These are phyloP conservation scores for Ageneiosus marmoratus DNA, from an alignment of 2,113 vertebrate genomes.

Conservation along the genomic window DNA sequence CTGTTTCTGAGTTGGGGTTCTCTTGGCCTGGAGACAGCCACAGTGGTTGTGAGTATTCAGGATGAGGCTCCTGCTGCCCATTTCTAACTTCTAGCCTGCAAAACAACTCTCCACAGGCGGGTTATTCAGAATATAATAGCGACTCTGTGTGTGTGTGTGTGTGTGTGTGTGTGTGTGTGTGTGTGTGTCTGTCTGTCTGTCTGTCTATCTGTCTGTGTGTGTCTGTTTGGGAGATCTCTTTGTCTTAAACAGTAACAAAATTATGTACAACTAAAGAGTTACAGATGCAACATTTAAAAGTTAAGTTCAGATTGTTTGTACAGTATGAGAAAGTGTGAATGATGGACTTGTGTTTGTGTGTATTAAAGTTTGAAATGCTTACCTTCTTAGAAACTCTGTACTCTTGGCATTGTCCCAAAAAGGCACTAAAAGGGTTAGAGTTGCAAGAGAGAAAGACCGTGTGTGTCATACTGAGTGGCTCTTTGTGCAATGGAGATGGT, in stretches of 20 bases:
- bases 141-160: slow-evolving; percentile 28
- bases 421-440: slow-evolving; percentile 67
- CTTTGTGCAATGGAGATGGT: slow-evolving; percentile 25
- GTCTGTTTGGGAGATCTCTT: not conserved
- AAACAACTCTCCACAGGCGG: slow-evolving; percentile 37
- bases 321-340: not conserved
- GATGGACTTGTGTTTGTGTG: slow-evolving; percentile 23
- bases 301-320: slow-evolving; percentile 3
- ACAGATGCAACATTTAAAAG: slow-evolving; percentile 23
- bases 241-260: slow-evolving; percentile 22
- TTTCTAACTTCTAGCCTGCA: slow-evolving; percentile 31
- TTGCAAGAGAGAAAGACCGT: slow-evolving; percentile 70
- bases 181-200: slow-evolving; percentile 24
- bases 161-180: slow-evolving; percentile 36
- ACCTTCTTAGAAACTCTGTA: slow-evolving; percentile 64
- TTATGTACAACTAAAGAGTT: not conserved
- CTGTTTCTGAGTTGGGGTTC: slow-evolving; percentile 90
- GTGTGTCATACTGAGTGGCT: slow-evolving; percentile 56
- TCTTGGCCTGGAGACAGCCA: slow-evolving; percentile 85
- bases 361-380: slow-evolving; percentile 65
- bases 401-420: slow-evolving; percentile 67
- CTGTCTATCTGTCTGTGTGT: not conserved
- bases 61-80: slow-evolving; percentile 16
- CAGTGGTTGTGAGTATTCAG: slow-evolving; percentile 82
- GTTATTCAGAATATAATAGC: slow-evolving; percentile 43